Percentiles rank a stretch among this genome's conserved stretches.
phyloP scores from a whole-genome alignment of 1,140 invertebrate species.

The Platorchestia sp. region DNA sequence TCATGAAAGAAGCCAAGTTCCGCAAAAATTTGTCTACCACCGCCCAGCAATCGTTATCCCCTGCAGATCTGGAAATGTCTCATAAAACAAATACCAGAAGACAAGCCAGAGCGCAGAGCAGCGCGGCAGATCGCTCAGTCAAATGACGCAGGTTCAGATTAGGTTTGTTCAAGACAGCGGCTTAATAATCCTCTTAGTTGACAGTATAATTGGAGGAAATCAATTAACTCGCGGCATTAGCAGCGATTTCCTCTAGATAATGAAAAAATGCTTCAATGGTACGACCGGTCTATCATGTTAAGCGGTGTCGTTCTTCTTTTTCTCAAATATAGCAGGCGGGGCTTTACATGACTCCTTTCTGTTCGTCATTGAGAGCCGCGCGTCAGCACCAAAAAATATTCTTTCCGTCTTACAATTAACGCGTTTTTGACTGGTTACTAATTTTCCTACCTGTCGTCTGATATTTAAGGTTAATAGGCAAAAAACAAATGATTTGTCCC shows the following conservation, averaged over 20 bases:
- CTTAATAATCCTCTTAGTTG: constrained; percentile 23
- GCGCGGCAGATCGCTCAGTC: background rate
- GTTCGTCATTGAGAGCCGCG: background rate
- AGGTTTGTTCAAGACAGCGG: background rate
- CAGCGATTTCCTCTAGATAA: constrained; percentile 47
- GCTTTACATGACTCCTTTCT: background rate
- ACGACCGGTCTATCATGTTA: constrained; percentile 35
- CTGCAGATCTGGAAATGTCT: background rate
- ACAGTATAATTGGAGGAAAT: constrained; percentile 49
- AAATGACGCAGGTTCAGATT: background rate
- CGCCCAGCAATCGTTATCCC: background rate
- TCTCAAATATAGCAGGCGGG: background rate
- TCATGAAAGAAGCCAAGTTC: background rate
- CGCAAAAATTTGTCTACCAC: background rate
- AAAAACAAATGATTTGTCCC: background rate
- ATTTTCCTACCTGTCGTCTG: background rate
- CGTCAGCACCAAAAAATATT: background rate
- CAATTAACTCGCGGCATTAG: constrained; percentile 47
- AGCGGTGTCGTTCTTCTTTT: background rate
- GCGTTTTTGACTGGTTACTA: background rate
- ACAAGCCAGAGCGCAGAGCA: background rate
- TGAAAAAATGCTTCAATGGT: constrained; percentile 25
- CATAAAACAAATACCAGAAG: constrained; percentile 37
- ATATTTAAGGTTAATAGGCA: background rate
- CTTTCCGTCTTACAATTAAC: background rate